Evolutionary conservation across 2,113 vertebrate genomes (phyloP).

Genomic region (Bubo bubo): DNA sequence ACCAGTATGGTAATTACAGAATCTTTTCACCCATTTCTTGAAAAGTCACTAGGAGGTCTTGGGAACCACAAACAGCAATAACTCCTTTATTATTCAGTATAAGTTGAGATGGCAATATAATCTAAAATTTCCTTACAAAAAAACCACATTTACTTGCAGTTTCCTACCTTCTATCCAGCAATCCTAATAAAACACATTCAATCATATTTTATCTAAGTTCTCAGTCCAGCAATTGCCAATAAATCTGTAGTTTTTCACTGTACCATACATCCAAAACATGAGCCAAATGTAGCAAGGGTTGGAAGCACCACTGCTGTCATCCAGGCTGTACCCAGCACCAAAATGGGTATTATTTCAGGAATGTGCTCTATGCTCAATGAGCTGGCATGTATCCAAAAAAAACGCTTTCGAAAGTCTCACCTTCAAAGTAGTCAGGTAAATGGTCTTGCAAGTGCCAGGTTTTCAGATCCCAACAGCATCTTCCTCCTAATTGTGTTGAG

Average conservation of each 20-base stretch:
- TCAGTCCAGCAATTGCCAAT: background rate
- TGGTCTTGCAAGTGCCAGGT: background rate
- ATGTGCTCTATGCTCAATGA: background rate
- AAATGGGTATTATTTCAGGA: background rate
- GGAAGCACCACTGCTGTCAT: background rate
- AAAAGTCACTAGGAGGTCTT: background rate
- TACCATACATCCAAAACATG: background rate
- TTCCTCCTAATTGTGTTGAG: background rate
- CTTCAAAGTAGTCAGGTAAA: conserved; percentile 5
- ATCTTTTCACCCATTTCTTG: background rate
- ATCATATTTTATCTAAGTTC: background rate
- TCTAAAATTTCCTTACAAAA: background rate
- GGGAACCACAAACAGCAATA: background rate
- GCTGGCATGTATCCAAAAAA: background rate
- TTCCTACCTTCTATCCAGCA: background rate
- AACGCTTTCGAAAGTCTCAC: background rate
- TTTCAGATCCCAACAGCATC: background rate
- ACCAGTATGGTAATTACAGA: background rate
- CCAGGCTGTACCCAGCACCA: background rate
- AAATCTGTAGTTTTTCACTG: background rate
- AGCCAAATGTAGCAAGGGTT: rapidly evolving
- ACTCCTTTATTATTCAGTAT: background rate
- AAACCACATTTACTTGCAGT: background rate
- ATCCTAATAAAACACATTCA: background rate
- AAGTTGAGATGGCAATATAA: background rate